phyloP scores from a whole-genome alignment of 2,888 invertebrate species.

The Nyleta sp. region DNA sequence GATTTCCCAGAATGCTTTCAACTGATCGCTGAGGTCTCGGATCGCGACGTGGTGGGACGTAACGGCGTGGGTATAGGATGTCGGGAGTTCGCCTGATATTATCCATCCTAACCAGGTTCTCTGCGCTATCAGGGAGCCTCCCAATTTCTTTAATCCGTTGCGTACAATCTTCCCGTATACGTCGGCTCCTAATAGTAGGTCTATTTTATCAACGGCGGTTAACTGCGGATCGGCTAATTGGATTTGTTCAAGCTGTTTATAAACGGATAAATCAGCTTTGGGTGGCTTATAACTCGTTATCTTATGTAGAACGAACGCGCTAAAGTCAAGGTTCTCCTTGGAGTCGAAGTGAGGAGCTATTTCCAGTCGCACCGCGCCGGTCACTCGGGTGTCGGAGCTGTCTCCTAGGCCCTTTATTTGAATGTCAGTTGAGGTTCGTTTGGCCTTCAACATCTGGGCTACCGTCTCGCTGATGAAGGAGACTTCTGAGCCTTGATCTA shows the following conservation, averaged over 20 bases:
- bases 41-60: not conserved
- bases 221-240: not conserved
- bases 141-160: not conserved
- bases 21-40: not conserved
- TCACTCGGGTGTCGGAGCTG: not conserved
- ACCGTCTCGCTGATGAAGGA: not conserved
- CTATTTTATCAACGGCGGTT: not conserved
- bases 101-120: not conserved
- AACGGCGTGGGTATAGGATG: no score
- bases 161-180: not conserved
- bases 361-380: not conserved
- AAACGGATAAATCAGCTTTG: not conserved
- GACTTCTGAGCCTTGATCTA: not conserved
- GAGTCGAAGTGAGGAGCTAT: not conserved
- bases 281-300: not conserved
- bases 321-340: not conserved
- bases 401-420: not conserved
- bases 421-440: not conserved
- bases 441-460: not conserved
- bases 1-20: not conserved
- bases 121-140: not conserved
- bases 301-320: not conserved
- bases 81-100: not conserved
- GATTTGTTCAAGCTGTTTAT: not conserved
- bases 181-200: not conserved